phyloP scores from a whole-genome alignment of 1,140 invertebrate genomes.

The Anoplophora glabripennis region DNA sequence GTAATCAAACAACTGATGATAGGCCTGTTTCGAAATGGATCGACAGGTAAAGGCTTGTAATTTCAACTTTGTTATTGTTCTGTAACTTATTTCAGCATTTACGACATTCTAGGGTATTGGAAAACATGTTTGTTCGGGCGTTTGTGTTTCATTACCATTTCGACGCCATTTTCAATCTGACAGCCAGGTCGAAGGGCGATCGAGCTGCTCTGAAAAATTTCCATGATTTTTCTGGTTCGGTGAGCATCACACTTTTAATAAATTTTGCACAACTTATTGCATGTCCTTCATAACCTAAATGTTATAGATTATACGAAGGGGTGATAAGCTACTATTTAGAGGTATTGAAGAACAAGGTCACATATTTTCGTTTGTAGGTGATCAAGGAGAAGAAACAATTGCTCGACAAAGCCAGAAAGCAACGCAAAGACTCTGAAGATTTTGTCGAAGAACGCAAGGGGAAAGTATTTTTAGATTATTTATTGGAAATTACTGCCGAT shows the following conservation, averaged over 20 bases:
- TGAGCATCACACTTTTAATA: neutral
- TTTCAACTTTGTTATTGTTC: too few species aligned
- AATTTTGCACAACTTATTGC: too few species aligned
- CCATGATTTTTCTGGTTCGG: conserved; percentile 19
- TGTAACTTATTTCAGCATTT: too few species aligned
- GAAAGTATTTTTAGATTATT: conserved; percentile 25
- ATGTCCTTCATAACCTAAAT: too few species aligned
- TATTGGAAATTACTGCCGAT: conserved; percentile 20
- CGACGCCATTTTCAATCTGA: conserved; percentile 21
- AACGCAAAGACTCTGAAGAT: too few species aligned
- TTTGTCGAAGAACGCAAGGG: conserved; percentile 4
- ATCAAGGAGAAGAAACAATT: conserved; percentile 1
- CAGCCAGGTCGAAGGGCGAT: conserved; percentile 15
- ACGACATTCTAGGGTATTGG: conserved; percentile 19
- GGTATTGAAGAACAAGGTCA: too few species aligned
- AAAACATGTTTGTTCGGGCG: conserved; percentile 25
- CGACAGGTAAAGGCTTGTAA: conserved; percentile 59
- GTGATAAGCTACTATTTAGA: too few species aligned
- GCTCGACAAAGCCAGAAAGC: neutral
- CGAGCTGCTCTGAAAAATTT: conserved; percentile 4
- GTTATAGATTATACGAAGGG: too few species aligned
- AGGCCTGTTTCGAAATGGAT: conserved; percentile 48
- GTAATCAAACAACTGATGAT: conserved; percentile 65
- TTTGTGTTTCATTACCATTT: conserved; percentile 26
- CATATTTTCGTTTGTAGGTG: neutral